phyloP scores from a whole-genome alignment of 2,888 invertebrate species.

The Dermolepida albohirtum region DNA sequence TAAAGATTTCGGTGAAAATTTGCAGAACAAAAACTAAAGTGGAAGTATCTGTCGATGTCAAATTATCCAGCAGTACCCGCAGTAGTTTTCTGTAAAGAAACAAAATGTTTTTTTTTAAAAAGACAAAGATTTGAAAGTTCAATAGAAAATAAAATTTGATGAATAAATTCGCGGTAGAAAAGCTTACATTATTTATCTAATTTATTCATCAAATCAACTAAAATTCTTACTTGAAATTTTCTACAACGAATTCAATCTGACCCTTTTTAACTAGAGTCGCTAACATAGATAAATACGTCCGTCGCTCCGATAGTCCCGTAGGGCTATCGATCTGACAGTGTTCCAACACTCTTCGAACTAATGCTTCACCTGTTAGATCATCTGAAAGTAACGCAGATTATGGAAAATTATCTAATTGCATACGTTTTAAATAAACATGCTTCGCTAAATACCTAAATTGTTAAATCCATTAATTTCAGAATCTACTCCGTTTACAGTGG shows the following conservation, averaged over 20 bases:
- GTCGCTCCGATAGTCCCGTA: constrained; percentile 59
- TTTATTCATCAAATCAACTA: constrained; percentile 1
- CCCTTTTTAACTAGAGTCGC: constrained; percentile 67
- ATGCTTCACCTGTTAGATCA: constrained; percentile 64
- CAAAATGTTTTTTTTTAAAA: not conserved
- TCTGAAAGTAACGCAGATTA: constrained; percentile 45
- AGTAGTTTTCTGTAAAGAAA: constrained; percentile 71
- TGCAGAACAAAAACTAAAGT: constrained; percentile 83
- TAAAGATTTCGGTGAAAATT: constrained; percentile 87
- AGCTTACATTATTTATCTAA: no score
- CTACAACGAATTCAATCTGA: constrained; percentile 67
- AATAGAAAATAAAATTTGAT: no score
- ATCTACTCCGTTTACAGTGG: constrained; percentile 59
- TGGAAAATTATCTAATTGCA: not conserved
- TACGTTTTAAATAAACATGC: no score
- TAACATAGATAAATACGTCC: constrained; percentile 63
- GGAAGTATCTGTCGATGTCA: constrained; percentile 72
- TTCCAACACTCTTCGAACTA: constrained; percentile 64
- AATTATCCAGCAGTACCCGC: constrained; percentile 81
- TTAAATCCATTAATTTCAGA: constrained; percentile 60
- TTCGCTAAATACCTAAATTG: constrained; percentile 56
- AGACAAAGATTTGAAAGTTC: no score
- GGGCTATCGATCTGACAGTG: constrained; percentile 59
- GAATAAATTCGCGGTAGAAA: no score
- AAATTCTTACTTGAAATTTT: constrained; percentile 65